Evolutionary conservation across 2,113 vertebrate genomes (phyloP), one percentile per base, ranked within the genome.

Genomic region (Ahaetulla prasina): DNA sequence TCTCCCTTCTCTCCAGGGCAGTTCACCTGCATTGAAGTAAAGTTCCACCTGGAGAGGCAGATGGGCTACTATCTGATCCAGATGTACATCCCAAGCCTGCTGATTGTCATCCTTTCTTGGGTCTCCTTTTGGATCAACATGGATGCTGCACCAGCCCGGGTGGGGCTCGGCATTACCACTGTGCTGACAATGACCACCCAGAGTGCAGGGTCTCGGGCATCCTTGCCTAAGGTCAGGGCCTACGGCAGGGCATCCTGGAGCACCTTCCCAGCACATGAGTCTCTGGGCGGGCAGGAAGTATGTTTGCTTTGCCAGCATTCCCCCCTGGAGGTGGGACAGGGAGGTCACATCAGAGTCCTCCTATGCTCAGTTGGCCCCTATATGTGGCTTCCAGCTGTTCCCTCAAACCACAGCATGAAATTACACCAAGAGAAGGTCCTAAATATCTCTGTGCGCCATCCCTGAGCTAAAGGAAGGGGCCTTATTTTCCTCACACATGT

Each of bases 1-100:
- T 52, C 87, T 90, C 2, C 91, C 94, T 93, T 94, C 87, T 90
- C 89, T 3, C 0, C 92, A 99, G 99, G 99, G 94, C 98, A 98
- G 96, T 99, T 99, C 96, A 99, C 98, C 93, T 99, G 98, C 96
- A 99, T 99, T 0, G 98, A 99, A 95, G 98, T 99, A 91, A 99
- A 98, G 96, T 99, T 99, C 97, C 99, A 99, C 96, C 96, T 99
- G 96, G 98, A 99, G 94, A 96, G 98, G 94, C 99, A 99, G 95
- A 99, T 99, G 98, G 99, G 99, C 94, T 99, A 99, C 96, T 99
- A 99, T 95, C 96, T 99, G 96, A 99, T 99, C 96, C 99, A 99
- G 98, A 99, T 99, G 98, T 99, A 99, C 97, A 99, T 99, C 94
- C 99, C 98, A 74, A 99, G 98, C 91, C 97, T 99, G 39, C 98